A percentile compares a stretch with the other conserved stretches of the same genome.
Conservation (phyloP, 2,113 vertebrate species). For the Ochotona princeps region DNA sequence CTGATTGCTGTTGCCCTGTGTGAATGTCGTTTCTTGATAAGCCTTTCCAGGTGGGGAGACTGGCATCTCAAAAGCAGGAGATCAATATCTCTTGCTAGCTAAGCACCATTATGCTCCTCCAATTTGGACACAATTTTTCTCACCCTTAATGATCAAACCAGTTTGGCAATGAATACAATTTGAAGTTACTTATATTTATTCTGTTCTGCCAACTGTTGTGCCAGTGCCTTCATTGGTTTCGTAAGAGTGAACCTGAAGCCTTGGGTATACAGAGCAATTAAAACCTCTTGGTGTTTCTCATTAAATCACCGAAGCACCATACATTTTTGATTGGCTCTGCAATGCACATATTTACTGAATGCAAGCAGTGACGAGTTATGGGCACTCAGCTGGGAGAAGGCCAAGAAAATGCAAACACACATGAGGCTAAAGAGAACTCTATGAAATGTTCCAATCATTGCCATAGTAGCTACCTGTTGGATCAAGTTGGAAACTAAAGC, state of each 20-base stretch:
- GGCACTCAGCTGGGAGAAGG: neutral
- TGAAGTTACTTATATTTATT: conserved; percentile 66
- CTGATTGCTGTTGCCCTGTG: neutral
- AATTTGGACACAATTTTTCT: conserved; percentile 31
- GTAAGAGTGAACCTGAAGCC: conserved; percentile 52
- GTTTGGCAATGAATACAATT: conserved; percentile 51
- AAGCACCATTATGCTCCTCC: neutral
- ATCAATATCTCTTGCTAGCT: neutral
- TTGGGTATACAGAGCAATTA: conserved; percentile 66
- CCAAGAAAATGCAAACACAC: conserved; percentile 47
- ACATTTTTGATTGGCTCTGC: conserved; percentile 66
- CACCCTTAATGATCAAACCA: neutral
- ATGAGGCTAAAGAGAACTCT: conserved; percentile 51
- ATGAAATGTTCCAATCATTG: conserved; percentile 4
- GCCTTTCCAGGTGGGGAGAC: neutral
- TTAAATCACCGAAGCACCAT: conserved; percentile 55
- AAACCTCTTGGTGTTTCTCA: conserved; percentile 65
- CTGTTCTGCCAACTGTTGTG: conserved; percentile 50
- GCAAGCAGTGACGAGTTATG: conserved; percentile 39
- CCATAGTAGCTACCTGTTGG: neutral
- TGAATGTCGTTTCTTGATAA: neutral
- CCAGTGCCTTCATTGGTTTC: conserved; percentile 65
- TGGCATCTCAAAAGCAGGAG: neutral
- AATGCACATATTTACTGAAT: conserved; percentile 56
- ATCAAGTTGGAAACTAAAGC: neutral